Conservation (phyloP, 2,797 vertebrate genomes). For the Cryptoprocta ferox region DNA sequence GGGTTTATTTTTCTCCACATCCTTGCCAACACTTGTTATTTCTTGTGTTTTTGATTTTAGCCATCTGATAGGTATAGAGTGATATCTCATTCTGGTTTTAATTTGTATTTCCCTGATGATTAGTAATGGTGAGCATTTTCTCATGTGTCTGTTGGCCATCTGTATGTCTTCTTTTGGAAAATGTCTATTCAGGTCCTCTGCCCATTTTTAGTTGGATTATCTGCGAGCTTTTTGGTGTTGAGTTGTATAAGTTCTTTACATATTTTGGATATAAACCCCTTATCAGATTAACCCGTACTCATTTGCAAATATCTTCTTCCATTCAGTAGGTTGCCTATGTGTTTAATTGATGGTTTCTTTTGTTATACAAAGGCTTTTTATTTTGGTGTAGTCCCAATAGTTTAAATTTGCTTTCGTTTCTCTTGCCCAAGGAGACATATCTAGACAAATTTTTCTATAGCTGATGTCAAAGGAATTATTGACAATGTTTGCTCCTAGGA, state of each 20-base stretch:
- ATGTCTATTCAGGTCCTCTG: neutral
- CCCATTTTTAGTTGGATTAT: neutral
- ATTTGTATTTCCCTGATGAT: neutral
- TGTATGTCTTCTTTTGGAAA: neutral
- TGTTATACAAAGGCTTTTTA: neutral
- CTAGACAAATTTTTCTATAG: neutral
- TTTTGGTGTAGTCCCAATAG: neutral
- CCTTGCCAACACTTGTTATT: neutral
- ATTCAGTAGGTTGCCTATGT: neutral
- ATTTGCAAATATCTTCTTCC: neutral
- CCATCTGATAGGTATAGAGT: neutral
- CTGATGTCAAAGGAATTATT: neutral
- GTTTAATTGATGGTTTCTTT: neutral
- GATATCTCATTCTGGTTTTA: neutral
- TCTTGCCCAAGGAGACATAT: neutral
- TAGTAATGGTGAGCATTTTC: neutral
- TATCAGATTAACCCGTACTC: neutral
- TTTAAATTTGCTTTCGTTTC: neutral
- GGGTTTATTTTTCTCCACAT: neutral
- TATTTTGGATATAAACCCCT: neutral
- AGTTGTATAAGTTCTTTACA: neutral
- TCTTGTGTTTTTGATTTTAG: neutral
- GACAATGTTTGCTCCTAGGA: neutral
- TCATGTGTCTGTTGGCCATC: neutral
- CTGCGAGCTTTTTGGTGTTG: neutral